Evolutionary conservation across 2,888 invertebrate genomes (phyloP).

Genomic region (Epistrophe eligans): DNA sequence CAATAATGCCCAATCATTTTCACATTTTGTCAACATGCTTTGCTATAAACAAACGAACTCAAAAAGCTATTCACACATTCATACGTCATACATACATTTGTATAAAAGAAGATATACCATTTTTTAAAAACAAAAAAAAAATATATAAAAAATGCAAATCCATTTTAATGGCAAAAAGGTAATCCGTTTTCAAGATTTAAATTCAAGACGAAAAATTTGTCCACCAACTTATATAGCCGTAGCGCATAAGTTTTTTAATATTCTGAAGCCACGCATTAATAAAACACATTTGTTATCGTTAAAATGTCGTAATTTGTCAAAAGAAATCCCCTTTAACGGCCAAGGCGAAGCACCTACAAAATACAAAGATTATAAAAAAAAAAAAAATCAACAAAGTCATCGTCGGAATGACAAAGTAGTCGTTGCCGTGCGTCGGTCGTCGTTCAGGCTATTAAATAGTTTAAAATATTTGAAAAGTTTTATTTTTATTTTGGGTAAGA

Average conservation of each 20-base stretch:
- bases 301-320: slow-evolving; percentile 73
- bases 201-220: slow-evolving; percentile 5
- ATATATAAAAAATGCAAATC: slow-evolving; percentile 24
- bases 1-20: slow-evolving; percentile 18
- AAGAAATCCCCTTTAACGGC: slow-evolving; percentile 36
- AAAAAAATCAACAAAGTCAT: background rate
- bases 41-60: background rate
- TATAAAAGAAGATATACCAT: background rate
- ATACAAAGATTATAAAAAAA: background rate
- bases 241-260: background rate
- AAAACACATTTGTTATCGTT: slow-evolving; percentile 71
- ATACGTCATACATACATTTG: background rate
- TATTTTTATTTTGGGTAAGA: background rate
- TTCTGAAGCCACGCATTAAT: slow-evolving; percentile 59
- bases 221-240: background rate
- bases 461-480: slow-evolving; percentile 40
- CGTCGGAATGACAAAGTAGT: slow-evolving; percentile 2
- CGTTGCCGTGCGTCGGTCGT: background rate
- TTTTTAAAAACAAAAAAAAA: background rate
- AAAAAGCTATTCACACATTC: background rate
- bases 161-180: slow-evolving; percentile 16
- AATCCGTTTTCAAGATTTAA: slow-evolving; percentile 14
- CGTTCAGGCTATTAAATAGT: slow-evolving; percentile 37
- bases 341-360: slow-evolving; percentile 39
- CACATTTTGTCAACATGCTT: slow-evolving; percentile 8